Percentiles rank a stretch among this genome's conserved stretches.
Evolutionary conservation across 2,888 invertebrate species (phyloP).

Genomic region (Zaprionus lineosus): DNA sequence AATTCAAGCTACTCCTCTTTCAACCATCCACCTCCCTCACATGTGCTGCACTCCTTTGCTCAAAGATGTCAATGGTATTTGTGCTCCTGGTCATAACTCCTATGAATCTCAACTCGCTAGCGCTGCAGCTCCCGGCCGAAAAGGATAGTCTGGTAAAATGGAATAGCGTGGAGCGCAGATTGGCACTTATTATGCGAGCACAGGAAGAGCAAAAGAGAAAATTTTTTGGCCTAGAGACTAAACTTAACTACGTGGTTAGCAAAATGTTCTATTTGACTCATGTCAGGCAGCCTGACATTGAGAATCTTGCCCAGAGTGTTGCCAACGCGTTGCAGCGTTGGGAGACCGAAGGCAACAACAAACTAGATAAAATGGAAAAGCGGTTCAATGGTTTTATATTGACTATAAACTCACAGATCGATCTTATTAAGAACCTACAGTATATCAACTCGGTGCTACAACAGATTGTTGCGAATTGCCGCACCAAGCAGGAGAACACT

Average conservation of each 20-base stretch:
- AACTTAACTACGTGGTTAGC: conserved; percentile 81
- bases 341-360: conserved; percentile 27
- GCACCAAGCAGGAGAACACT: too few species aligned
- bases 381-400: too few species aligned
- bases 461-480: too few species aligned
- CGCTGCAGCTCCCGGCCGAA: too few species aligned
- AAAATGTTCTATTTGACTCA: conserved; percentile 81
- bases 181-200: conserved; percentile 83
- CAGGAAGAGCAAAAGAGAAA: conserved; percentile 74
- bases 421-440: too few species aligned
- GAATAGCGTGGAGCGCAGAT: conserved; percentile 83
- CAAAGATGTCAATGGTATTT: conserved; percentile 51
- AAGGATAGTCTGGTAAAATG: conserved; percentile 48
- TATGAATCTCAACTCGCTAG: conserved; percentile 21
- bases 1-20: neutral
- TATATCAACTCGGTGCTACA: too few species aligned
- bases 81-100: conserved; percentile 37
- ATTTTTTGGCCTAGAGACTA: conserved; percentile 81
- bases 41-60: too few species aligned
- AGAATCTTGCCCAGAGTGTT: conserved; percentile 2
- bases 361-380: conserved; percentile 48
- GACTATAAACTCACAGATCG: too few species aligned
- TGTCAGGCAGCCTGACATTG: conserved; percentile 22
- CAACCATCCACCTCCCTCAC: too few species aligned
- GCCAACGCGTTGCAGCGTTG: conserved; percentile 1